phyloP scores from a whole-genome alignment of 2,797 vertebrate species.

The Trematomus bernacchii region DNA sequence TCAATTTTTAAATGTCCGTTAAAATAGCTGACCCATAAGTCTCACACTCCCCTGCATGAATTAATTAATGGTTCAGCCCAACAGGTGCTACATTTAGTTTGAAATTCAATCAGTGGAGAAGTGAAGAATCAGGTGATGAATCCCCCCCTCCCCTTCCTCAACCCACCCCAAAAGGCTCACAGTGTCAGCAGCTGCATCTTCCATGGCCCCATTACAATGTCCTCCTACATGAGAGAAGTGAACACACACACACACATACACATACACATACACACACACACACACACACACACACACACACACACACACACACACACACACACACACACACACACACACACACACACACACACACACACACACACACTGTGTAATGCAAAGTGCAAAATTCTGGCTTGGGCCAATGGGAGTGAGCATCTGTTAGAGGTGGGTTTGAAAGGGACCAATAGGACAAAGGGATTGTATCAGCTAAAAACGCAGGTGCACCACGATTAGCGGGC shows the following conservation, averaged over 20 bases:
- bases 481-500: constrained; percentile 78
- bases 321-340: constrained; percentile 20
- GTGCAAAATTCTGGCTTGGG: constrained; percentile 54
- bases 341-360: constrained; percentile 8
- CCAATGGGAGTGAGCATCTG: constrained; percentile 72
- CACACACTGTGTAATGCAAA: constrained; percentile 39
- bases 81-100: constrained; percentile 61
- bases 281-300: not conserved
- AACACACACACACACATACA: constrained; percentile 16
- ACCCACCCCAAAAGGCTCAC: constrained; percentile 21
- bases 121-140: constrained; percentile 48
- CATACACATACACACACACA: constrained; percentile 20
- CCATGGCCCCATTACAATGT: constrained; percentile 50
- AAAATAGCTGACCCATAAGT: constrained; percentile 11
- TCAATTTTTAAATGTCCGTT: constrained; percentile 15
- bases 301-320: constrained; percentile 21
- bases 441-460: constrained; percentile 76
- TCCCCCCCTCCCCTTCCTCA: not conserved
- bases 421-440: constrained; percentile 65
- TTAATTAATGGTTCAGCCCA: constrained; percentile 29
- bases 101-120: constrained; percentile 34
- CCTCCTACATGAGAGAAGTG: constrained; percentile 34
- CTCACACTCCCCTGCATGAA: not conserved
- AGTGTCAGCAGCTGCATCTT: constrained; percentile 77
- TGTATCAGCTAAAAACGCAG: constrained; percentile 76